These are phyloP conservation scores for Prochilodus magdalenae DNA, from an alignment of 2,113 vertebrate genomes.

Conservation along the genomic window DNA sequence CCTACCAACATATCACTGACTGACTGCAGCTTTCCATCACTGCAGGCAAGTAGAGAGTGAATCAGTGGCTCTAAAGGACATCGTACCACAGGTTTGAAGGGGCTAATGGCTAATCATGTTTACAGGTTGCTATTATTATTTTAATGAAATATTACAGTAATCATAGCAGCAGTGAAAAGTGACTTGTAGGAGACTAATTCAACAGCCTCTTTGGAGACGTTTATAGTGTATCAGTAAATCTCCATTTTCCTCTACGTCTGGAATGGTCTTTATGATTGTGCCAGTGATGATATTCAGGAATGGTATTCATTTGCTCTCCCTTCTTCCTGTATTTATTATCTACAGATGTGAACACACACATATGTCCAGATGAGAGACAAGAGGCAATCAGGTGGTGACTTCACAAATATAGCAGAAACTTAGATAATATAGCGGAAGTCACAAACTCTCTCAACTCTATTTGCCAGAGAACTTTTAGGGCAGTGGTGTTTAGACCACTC, in stretches of 20 bases:
- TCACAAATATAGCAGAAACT: background rate
- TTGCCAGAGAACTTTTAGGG: conserved; percentile 9
- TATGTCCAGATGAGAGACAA: conserved; percentile 1
- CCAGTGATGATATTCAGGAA: conserved; percentile 16
- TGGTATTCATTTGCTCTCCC: conserved; percentile 17
- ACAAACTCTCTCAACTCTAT: conserved; percentile 23
- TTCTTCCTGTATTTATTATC: conserved; percentile 21
- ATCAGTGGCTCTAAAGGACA: background rate
- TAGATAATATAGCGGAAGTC: conserved; percentile 13
- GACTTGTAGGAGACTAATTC: background rate
- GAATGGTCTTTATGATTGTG: background rate
- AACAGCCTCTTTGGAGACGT: background rate
- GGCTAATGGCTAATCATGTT: background rate
- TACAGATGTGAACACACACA: conserved; percentile 8
- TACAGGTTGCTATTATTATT: background rate
- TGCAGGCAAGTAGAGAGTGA: background rate
- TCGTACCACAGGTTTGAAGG: background rate
- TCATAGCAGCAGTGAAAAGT: background rate
- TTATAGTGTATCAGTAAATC: conserved; percentile 3
- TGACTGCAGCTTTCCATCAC: background rate
- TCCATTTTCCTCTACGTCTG: background rate
- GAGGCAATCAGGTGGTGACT: conserved; percentile 12
- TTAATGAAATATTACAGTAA: background rate
- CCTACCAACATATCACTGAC: background rate
- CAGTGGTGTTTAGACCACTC: background rate